Evolutionary conservation across 2,888 invertebrate genomes (phyloP), one percentile per base, ranked within the genome.

Genomic region (Teleiodes luculella): DNA sequence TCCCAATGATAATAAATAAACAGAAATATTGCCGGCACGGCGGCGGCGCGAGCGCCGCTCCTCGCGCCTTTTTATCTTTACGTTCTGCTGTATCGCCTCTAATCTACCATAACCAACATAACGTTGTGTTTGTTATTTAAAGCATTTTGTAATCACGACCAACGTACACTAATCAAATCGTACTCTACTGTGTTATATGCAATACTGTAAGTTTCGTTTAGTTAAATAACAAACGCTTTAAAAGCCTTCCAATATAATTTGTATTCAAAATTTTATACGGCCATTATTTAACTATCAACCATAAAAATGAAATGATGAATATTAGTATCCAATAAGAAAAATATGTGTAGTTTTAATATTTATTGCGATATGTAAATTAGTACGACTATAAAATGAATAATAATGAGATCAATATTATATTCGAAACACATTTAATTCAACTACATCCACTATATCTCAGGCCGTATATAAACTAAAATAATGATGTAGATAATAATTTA

Each of bases 1-100:
- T 65, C 36, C 56, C 55, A 39, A 53, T 49, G 57, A 59, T 67
- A 68, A 74, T 72, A 75, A 72, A 75, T 68, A 72, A 68, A 65
- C 65, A 70, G 64, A 69, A 69, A 65, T 65, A 67, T 66, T 58
- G 56, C 52, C 11, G 13, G 14, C 5, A 7, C 24, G 20, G 51
- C 37, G 20, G 51, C 37, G 56, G 55, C 56, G 52, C 49, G 41
- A 37, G 45, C 41, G 55, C 49, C 28, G 48, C 46, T 51, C 35
- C 52, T 50, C 52, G 54, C 50, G 55, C 54, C 53, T 60, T 52
- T 46, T 61, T 62, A 64, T 64, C 60, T 58, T 55, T 47, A 53
- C 53, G 46, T 55, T 45, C 49, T 14, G 48, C 28, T 46, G 37
- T 37, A 47, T 55, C 57, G 43, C 52, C 50, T 60, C 57, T 61